Evolutionary conservation across 2,113 vertebrate genomes (phyloP), one percentile per base, ranked within the genome.

Genomic region (Mirza zaza): DNA sequence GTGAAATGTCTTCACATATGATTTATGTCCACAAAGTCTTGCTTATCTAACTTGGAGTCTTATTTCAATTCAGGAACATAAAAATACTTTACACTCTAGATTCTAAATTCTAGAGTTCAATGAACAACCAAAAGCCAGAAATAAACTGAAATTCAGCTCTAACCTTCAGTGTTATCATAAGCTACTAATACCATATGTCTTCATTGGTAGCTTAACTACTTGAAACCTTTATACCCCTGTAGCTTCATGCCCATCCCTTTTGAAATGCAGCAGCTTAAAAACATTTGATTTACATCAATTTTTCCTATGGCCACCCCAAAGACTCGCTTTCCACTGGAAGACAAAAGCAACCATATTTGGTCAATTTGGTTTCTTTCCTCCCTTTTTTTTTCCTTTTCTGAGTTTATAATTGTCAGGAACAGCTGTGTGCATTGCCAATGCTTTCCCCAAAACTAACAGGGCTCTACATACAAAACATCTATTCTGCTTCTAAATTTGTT

Each of bases 401-500:
- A 95, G 71, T 97, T 98, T 90, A 91, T 91, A 98, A 98, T 97
- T 93, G 87, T 97, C 95, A 98, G 96, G 42, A 98, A 92, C 87
- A 98, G 97, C 97, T 98, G 90, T n/a, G 5, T 94, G 88, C 55
- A 42, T 92, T 97, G 96, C 97, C 98, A 97, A 70, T 94, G 80
- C 98, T 97, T 97, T 98, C 97, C 95, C 94, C 97, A 95, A 98
- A 98, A 96, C 94, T 94, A 97, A 95, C 97, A 98, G 96, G 71
- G 81, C 83, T 98, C 94, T 97, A 97, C 18, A 2, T 21, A 98
- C 98, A 98, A 98, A 98, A 98, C 97, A 98, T 98, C 97, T 96
- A 98, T 98, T 98, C 97, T 98, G 93, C 97, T 97, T 89, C 97
- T 98, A 98, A 98, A 98, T 98, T 99, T 98, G 98, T 96, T 99